Evolutionary conservation across 2,113 vertebrate species (phyloP).

Genomic region (Canis aureus): DNA sequence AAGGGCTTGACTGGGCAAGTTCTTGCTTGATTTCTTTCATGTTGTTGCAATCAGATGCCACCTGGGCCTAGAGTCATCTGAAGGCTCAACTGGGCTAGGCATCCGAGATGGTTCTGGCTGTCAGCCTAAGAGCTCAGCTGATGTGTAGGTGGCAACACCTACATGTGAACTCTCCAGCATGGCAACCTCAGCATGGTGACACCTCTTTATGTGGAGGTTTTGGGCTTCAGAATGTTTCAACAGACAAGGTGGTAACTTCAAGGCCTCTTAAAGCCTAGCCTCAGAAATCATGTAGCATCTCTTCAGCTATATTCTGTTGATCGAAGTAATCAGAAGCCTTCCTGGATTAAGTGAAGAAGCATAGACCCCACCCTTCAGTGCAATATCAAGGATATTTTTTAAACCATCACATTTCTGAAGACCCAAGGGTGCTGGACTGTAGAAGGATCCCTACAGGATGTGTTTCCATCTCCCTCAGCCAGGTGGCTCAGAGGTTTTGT

Average conservation of each 20-base stretch:
- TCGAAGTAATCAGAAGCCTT: neutral
- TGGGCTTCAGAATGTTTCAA: neutral
- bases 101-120: neutral
- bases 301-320: neutral
- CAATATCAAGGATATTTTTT: slow-evolving; percentile 27
- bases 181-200: neutral
- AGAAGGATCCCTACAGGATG: neutral
- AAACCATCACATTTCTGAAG: slow-evolving; percentile 6
- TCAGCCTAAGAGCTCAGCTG: neutral
- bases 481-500: neutral
- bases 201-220: neutral
- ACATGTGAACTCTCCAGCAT: neutral
- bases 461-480: slow-evolving; percentile 14
- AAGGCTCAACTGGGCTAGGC: neutral
- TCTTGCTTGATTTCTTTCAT: slow-evolving; percentile 27
- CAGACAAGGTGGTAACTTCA: neutral
- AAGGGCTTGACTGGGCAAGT: neutral
- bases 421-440: neutral
- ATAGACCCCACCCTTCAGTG: neutral
- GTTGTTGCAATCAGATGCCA: neutral
- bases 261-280: neutral
- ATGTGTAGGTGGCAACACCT: neutral
- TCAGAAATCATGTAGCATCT: neutral
- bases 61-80: neutral
- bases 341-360: neutral